Base-by-base conservation (phyloP, 2,888 invertebrate species). In the Ischnus inquisitorius region DNA sequence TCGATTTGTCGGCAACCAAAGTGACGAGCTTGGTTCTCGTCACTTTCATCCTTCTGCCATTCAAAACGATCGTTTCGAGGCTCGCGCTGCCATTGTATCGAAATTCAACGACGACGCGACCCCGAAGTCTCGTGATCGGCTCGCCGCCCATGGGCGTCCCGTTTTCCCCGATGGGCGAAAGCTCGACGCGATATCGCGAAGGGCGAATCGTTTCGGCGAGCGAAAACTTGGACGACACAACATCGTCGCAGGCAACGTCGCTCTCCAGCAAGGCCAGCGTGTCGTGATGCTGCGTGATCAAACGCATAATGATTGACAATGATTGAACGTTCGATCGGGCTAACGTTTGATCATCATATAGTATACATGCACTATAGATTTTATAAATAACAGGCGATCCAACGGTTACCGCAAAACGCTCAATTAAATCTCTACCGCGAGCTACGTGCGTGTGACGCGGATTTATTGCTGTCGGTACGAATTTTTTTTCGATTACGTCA, bases 21-120 rank as follows among this genome's bases (percentile, higher is more conserved):
- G 65, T 71, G 25, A 79, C 3, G 57, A 82, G 69, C 22, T 43
- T 46, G 4, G 87, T 86, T 34, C 76, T 82, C 12, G 82, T 84
- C 19, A 89, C 82, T n/a, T 85, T 85, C 28, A 92, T 87, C 62
- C 88, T 87, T 76, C 85, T 89, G 3, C 90, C 90, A 75, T 89
- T 91, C 22, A 92, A 79, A 22, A 89, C 88, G 60, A 92, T 83
- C 76, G 88, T 84, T 14, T 51, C 79, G 62, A 91, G 83, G 14
- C 76, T 76, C 1, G 78, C 71, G 28, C 78, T 85, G 25, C 82
- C 89, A 81, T 88, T 89, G 46, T 91, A 85, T 4, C 48, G 79
- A 79, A 92, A 92, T 28, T 91, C 86, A 12, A 92, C 88, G 54
- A 78, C 28, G 2, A 91, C 88, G 12, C 77, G 88, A 8, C 92